Evolutionary conservation across 37 sponge, comb jelly and placozoan species (phyloP), one percentile per base, ranked within the genome.

Genomic region (Oopsacas minuta): DNA sequence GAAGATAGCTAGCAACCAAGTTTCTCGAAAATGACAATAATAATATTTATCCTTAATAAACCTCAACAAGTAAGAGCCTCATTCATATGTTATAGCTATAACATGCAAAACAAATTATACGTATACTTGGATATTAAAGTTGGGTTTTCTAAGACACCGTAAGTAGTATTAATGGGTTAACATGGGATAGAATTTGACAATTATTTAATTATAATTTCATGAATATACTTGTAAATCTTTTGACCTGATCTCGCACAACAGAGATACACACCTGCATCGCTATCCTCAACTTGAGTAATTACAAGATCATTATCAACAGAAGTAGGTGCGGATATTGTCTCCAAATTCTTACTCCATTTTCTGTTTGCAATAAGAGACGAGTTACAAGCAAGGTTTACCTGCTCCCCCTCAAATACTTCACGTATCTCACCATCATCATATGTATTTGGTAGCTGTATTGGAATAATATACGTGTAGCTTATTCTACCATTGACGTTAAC

Each of bases 271-370:
- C 75, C 75, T 12, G 22, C 75, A 61, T 61, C 30, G 30, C 75
- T 61, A 3, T 34, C 28, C 30, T 61, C 75, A 25, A 61, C 75
- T 25, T 34, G 32, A 10, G 22, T n/a, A n/a, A 61, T 25, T 25
- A 61, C 30, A 5, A 61, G 28, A 61, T 61, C 75, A 61, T 61
- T 61, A 61, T 25, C 28, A 61, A 3, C 20, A n/a, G 22, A n/a
- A 61, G 22, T 61, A 10, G 22, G 17, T 12, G 5, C 30, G 22
- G 3, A 32, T 10, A 25, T 32, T 34, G 5, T 61, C 75, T 3
- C 30, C 75, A 61, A 61, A 61, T 61, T 12, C 22, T 61, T 61
- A 12, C 75, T 61, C 75, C 75, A 61, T n/a, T 61, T n/a, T 61
- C 75, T 25, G 30, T 61, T 61, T 3, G 75, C 75, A 25, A 61